Evolutionary conservation across 2,888 invertebrate species (phyloP), one percentile per base, ranked within the genome.

Genomic region (Acronicta leporina): DNA sequence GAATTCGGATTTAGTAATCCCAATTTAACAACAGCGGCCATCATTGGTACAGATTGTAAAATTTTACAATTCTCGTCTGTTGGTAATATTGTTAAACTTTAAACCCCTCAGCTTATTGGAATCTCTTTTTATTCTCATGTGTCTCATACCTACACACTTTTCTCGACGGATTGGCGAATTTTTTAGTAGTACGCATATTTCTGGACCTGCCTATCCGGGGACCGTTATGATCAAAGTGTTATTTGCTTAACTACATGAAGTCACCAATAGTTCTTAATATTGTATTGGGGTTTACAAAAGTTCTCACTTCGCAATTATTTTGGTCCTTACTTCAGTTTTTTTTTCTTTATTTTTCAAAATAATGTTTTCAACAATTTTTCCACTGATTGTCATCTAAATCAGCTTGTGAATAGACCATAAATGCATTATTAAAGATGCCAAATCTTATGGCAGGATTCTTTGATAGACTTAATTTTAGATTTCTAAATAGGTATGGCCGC

Each of bases 31-130:
- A 63, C 73, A 72, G 68, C 68, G 47, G 43, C 40, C 48, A 45
- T 58, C 48, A 46, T 52, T 55, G 55, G 59, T 52, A 43, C 59
- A 38, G 81, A 85, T 87, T 86, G 87, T 88, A 84, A 87, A 87
- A 79, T 83, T 88, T 87, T 86, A 87, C 81, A 86, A 84, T 80
- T 74, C 62, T 64, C 68, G 64, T 68, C 62, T 54, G 73, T 43
- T 48, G 14, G 61, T 65, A 70, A 69, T n/a, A n/a, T 75, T 75
- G 63, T 68, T 58, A 43, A 48, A 49, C 44, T 71, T 71, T 77
- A 71, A 63, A 63, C 63, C 55, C 65, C 63, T 43, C 56, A 67
- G 58, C 50, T 66, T 70, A 68, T 70, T 64, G 68, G 65, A 55
- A 68, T 59, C 54, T 46, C 61, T 69, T 66, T 73, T 69, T 64